Base-by-base conservation (phyloP, 2,888 invertebrate genomes). In the Pemphredon lugubris region DNA sequence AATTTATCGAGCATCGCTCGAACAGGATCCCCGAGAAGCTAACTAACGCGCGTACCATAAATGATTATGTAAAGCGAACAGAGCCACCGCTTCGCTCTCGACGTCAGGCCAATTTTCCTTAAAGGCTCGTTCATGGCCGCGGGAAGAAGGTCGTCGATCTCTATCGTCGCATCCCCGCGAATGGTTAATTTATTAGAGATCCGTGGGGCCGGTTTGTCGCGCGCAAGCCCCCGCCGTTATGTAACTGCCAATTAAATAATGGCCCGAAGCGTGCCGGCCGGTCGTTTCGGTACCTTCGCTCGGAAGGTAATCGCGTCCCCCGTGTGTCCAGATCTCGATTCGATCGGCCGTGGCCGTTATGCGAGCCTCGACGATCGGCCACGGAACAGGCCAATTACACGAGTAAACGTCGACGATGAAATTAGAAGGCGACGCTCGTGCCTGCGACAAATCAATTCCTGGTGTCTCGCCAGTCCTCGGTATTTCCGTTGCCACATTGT, bases 241-340 rank as follows among this genome's bases (percentile, higher is more conserved):
- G 71, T 78, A 81, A 81, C 58, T 65, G 58, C 51, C 75, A 78
- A 79, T 79, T 73, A 73, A 81, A 81, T 67, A 77, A 80, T 78
- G 59, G 59, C 58, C 48, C 34, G 42, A 34, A 66, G 73, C 72
- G 68, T 71, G 81, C 55, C 55, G 74, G 44, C 14, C 40, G 60
- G 48, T 53, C 58, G 67, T 75, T 75, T 73, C n/a, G n/a, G n/a
- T n/a, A n/a, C n/a, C n/a, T n/a, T n/a, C n/a, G n/a, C n/a, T n/a
- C n/a, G n/a, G n/a, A n/a, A n/a, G n/a, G n/a, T n/a, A 30, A 47
- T 54, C 48, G 58, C 47, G 60, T 76, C 66, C 66, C 64, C 23
- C 66, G 55, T 66, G 65, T 63, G 63, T 75, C 51, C 54, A 32
- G 14, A 30, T 60, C 54, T 30, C 48, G 55, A 61, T 65, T 20